Evolutionary conservation across 2,888 invertebrate species (phyloP).

Genomic region (Drosophila heteroneura): DNA sequence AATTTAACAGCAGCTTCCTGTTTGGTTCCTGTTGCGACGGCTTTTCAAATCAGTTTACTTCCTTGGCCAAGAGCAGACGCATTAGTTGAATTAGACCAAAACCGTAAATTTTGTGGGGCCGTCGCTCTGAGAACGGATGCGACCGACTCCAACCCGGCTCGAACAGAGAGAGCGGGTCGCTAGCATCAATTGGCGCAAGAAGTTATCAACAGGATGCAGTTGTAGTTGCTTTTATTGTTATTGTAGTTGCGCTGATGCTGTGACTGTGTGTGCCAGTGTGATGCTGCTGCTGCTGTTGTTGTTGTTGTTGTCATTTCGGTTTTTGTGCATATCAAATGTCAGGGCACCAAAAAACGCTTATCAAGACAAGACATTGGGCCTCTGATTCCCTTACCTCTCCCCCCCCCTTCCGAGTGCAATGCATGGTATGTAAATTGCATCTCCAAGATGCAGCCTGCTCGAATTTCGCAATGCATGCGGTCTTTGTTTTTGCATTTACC

Average conservation of each 20-base stretch:
- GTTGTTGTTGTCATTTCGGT: constrained; percentile 9
- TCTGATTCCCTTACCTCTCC: constrained; percentile 5
- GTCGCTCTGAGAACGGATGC: constrained; percentile 76
- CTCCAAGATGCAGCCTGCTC: constrained; percentile 72
- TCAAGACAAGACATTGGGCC: constrained; percentile 47
- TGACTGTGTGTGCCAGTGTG: constrained; percentile 3
- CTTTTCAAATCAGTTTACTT: constrained; percentile 81
- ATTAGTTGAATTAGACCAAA: constrained; percentile 75
- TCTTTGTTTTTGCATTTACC: constrained; percentile 65
- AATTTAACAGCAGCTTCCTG: constrained; percentile 78
- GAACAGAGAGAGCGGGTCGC: constrained; percentile 13
- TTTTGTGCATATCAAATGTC: constrained; percentile 70
- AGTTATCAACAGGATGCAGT: constrained; percentile 62
- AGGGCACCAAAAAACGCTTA: constrained; percentile 63
- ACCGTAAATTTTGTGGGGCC: constrained; percentile 76
- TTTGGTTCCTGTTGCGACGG: constrained; percentile 74
- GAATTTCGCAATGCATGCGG: constrained; percentile 64
- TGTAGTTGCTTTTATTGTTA: constrained; percentile 27
- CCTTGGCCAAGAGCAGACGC: constrained; percentile 72
- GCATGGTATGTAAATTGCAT: constrained; percentile 69
- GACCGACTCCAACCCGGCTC: constrained; percentile 28
- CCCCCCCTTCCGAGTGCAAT: background rate
- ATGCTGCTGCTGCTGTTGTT: constrained; percentile 5
- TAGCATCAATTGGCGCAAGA: constrained; percentile 38
- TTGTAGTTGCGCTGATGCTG: constrained; percentile 17